Conservation (phyloP, 1,140 invertebrate species). For the Argopecten irradians region DNA sequence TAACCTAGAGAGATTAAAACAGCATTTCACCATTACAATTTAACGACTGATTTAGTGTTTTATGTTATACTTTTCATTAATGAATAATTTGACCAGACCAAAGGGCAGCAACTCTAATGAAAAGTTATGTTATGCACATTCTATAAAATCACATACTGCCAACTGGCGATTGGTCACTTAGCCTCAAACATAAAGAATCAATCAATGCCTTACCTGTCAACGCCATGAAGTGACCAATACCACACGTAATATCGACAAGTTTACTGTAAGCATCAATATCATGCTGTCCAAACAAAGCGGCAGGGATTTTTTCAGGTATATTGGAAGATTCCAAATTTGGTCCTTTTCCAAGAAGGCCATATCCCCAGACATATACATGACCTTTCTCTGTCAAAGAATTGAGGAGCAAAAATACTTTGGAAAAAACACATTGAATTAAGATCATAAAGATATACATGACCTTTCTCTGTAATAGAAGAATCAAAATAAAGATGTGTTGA, state of each 20-base stretch:
- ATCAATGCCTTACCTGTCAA: constrained; percentile 81
- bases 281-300: constrained; percentile 89
- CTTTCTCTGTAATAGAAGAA: background rate
- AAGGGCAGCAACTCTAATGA: background rate
- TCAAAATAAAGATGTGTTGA: too few relatives aligned
- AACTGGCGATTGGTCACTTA: background rate
- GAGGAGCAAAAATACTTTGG: too few relatives aligned
- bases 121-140: background rate
- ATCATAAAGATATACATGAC: constrained; percentile 90
- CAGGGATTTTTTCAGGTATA: constrained; percentile 85
- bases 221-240: constrained; percentile 88
- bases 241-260: constrained; percentile 81
- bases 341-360: constrained; percentile 92
- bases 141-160: background rate
- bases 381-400: constrained; percentile 83
- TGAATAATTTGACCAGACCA: background rate
- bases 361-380: constrained; percentile 94
- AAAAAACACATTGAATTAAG: too few relatives aligned
- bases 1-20: too few relatives aligned
- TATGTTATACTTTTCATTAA: too few relatives aligned
- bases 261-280: constrained; percentile 85
- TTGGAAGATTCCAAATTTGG: constrained; percentile 84
- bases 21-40: too few relatives aligned
- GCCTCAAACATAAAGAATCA: background rate
- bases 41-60: too few relatives aligned